These are phyloP conservation scores for Coranthus polyacanthus DNA, from an alignment of 2,797 vertebrate species.

Conservation along the genomic window DNA sequence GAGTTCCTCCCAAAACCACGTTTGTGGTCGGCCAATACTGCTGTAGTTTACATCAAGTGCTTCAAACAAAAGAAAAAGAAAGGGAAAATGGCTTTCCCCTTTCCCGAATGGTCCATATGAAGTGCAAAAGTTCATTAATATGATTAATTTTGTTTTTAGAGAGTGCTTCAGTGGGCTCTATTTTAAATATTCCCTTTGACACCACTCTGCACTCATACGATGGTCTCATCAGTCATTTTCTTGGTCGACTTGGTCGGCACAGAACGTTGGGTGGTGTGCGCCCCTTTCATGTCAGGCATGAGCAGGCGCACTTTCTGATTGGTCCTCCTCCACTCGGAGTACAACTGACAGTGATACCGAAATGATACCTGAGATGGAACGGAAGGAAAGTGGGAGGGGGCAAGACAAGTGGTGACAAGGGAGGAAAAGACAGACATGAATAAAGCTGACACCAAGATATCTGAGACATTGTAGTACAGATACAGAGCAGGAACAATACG, in stretches of 20 bases:
- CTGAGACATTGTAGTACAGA: conserved; percentile 30
- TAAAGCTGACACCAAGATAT: conserved; percentile 44
- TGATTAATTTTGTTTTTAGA: conserved; percentile 70
- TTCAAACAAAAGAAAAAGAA: conserved; percentile 65
- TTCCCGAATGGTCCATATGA: conserved; percentile 75
- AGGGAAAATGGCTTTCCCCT: conserved; percentile 53
- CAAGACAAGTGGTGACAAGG: conserved; percentile 5
- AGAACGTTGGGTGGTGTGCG: conserved; percentile 88
- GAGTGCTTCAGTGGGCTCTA: conserved; percentile 62
- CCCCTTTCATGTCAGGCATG: conserved; percentile 88
- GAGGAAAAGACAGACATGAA: conserved; percentile 32
- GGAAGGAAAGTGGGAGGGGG: conserved; percentile 3
- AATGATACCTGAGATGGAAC: conserved; percentile 89
- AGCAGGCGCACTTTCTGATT: conserved; percentile 97
- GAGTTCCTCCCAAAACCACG: conserved; percentile 70
- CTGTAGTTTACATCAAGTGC: conserved; percentile 80
- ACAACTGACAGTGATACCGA: conserved; percentile 98
- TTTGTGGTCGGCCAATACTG: conserved; percentile 62
- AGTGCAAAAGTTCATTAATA: conserved; percentile 82
- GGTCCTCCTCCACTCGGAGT: conserved; percentile 97
- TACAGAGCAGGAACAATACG: neutral
- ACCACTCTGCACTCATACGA: conserved; percentile 88
- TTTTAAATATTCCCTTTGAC: conserved; percentile 67
- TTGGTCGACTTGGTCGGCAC: conserved; percentile 92
- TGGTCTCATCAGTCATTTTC: conserved; percentile 94